Percentiles rank a stretch among this genome's conserved stretches.
Evolutionary conservation across 2,888 invertebrate species (phyloP).

Genomic region (Drosophila suboccidentalis): DNA sequence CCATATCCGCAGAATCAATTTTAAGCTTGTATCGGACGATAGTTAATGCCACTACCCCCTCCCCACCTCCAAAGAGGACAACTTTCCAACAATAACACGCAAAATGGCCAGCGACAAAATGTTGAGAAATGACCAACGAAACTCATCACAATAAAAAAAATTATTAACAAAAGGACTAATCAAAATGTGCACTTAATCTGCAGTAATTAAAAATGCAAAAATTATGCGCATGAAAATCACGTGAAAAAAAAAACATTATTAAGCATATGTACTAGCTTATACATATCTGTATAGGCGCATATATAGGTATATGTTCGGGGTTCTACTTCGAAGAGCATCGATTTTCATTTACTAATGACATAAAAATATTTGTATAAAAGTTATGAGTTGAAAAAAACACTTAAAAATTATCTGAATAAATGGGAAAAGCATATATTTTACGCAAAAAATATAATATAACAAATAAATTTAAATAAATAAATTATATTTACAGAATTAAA

Average conservation of each 20-base stretch:
- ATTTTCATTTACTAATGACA: background rate
- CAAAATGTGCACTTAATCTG: conserved; percentile 17
- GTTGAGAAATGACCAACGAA: conserved; percentile 28
- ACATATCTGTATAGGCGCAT: background rate
- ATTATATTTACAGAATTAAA: too few relatives aligned
- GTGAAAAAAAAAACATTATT: conserved; percentile 15
- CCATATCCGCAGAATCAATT: conserved; percentile 69
- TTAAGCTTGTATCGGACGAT: conserved; percentile 67
- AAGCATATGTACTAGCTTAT: background rate
- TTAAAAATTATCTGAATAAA: too few relatives aligned
- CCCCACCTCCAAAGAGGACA: conserved; percentile 23
- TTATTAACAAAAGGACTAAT: conserved; percentile 8
- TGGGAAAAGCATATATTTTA: too few relatives aligned
- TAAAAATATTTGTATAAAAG: too few relatives aligned
- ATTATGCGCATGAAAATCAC: conserved; percentile 38
- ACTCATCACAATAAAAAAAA: conserved; percentile 44
- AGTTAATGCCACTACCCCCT: conserved; percentile 56
- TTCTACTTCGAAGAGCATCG: background rate
- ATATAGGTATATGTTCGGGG: conserved; percentile 9
- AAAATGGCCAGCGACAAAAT: conserved; percentile 31
- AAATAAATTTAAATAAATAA: too few relatives aligned
- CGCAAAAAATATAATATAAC: too few relatives aligned
- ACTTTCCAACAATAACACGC: conserved; percentile 22
- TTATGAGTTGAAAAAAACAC: too few relatives aligned
- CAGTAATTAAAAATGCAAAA: conserved; percentile 54